Evolutionary conservation across 2,888 invertebrate genomes (phyloP), one percentile per base, ranked within the genome.

Genomic region (Tholera decimalis): DNA sequence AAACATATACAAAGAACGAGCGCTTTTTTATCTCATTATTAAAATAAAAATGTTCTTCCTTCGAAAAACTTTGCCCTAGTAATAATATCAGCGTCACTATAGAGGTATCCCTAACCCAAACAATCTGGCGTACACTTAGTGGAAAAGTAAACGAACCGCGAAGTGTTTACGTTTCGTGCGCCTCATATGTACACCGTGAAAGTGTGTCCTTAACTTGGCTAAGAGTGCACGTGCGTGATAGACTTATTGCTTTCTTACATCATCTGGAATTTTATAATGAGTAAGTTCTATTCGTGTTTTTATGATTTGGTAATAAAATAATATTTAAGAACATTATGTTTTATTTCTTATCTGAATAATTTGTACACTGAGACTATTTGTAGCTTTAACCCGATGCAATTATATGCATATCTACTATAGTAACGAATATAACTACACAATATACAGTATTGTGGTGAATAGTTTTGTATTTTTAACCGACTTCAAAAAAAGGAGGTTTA

Each of bases 131-230:
- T 79, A 87, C 84, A 87, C 86, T 87, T 85, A 87, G 82, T 79
- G 75, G 69, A 74, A 84, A 83, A 83, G 83, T 87, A 88, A 89
- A 89, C 89, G 83, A 84, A 82, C 83, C 84, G 80, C 71, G 77
- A 70, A 85, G 77, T 90, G 89, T 91, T 91, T 91, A 89, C 87
- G 79, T 88, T 85, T 77, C 85, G 80, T 85, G 84, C 80, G 79
- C 75, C 80, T 78, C 73, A 73, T 74, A 83, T 82, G 85, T 83
- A 79, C 70, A 53, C 47, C 71, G 81, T 83, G 77, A 80, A 84
- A 80, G 78, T 73, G 70, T 66, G 69, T 76, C 71, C 72, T 73
- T 76, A 77, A 73, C 37, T 73, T 74, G 63, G 58, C 71, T 35
- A 46, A 59, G 70, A 83, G 80, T 82, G 76, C 67, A 76, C 56